Conservation (phyloP, 2,888 invertebrate species). For the Balanococcus diminutus region DNA sequence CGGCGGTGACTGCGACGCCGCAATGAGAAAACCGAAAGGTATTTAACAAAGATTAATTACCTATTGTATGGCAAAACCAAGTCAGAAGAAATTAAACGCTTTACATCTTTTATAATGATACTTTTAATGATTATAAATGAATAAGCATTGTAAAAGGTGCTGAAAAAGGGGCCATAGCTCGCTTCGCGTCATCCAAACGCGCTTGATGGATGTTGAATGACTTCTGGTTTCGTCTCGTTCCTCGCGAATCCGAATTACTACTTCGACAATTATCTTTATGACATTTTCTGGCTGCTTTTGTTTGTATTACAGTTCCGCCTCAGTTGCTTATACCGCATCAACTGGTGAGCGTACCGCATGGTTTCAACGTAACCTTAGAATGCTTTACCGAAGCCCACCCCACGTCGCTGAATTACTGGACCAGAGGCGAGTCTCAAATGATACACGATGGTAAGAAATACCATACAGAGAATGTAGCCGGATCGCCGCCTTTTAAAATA, state of each 20-base stretch:
- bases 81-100: constrained; percentile 49
- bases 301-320: constrained; percentile 76
- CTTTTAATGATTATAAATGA: constrained; percentile 54
- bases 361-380: constrained; percentile 82
- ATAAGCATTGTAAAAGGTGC: constrained; percentile 49
- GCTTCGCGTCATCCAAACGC: not conserved
- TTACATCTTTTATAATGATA: constrained; percentile 54
- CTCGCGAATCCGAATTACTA: not conserved
- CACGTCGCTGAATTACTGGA: constrained; percentile 89
- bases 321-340: constrained; percentile 93
- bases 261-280: constrained; percentile 20
- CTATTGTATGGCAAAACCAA: constrained; percentile 48
- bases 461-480: constrained; percentile 62
- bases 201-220: constrained; percentile 49
- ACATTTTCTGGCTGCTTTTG: not conserved
- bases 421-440: constrained; percentile 85
- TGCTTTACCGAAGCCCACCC: constrained; percentile 92
- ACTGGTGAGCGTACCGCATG: constrained; percentile 82
- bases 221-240: constrained; percentile 39
- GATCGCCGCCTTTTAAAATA: constrained; percentile 70
- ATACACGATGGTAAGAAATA: constrained; percentile 85
- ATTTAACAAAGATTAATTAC: constrained; percentile 54
- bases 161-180: not conserved
- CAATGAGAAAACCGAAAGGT: constrained; percentile 41
- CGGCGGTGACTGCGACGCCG: not conserved